Conservation (phyloP, 2,113 vertebrate species). For the Cyphomyrus plagiostoma region DNA sequence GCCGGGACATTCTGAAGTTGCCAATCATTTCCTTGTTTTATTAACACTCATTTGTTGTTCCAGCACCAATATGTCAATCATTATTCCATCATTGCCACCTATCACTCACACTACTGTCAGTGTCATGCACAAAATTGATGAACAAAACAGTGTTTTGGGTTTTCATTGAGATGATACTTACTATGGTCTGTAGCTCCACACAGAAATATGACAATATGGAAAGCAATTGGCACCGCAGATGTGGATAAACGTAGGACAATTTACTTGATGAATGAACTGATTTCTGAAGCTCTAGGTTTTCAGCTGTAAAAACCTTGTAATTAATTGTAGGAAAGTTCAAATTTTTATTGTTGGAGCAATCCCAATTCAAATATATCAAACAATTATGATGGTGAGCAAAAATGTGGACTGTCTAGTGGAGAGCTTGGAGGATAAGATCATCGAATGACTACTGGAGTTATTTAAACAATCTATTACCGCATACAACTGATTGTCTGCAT, state of each 20-base stretch:
- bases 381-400: background rate
- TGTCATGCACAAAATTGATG: background rate
- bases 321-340: background rate
- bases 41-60: background rate
- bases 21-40: background rate
- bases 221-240: background rate
- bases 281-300: background rate
- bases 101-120: background rate
- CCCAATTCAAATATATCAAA: background rate
- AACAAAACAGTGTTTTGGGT: background rate
- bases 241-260: background rate
- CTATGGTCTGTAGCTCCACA: background rate
- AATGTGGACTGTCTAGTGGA: background rate
- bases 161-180: background rate
- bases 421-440: background rate
- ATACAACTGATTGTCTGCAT: background rate
- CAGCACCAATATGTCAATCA: background rate
- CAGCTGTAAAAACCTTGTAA: background rate
- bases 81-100: background rate
- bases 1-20: background rate
- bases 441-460: background rate
- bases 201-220: background rate
- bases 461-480: background rate
- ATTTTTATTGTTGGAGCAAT: background rate
- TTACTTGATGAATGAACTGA: background rate